Evolutionary conservation across 1,140 invertebrate species (phyloP).

Genomic region (Druon quercuslanigerum): DNA sequence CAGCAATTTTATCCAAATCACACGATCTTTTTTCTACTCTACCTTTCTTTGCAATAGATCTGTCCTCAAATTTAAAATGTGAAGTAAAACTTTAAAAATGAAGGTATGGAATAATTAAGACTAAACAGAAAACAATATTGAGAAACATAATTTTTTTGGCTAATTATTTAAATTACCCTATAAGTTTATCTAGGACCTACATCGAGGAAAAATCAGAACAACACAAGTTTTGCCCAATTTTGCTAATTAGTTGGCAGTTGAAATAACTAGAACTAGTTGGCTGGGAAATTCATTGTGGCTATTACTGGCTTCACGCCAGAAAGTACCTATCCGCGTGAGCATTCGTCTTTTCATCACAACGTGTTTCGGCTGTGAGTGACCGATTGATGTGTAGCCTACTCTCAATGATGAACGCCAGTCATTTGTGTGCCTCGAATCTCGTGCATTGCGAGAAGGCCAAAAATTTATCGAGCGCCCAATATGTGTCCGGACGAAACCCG

Average conservation of each 20-base stretch:
- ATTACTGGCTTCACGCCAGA: conserved; percentile 57
- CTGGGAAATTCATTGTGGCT: conserved; percentile 48
- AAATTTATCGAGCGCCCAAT: neutral
- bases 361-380: conserved; percentile 53
- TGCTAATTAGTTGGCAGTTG: neutral
- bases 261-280: conserved; percentile 42
- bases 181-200: no score
- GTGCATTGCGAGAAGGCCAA: conserved; percentile 12
- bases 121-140: no score
- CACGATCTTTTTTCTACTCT: neutral
- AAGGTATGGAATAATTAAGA: no score
- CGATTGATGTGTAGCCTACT: conserved; percentile 60
- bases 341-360: conserved; percentile 67
- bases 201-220: no score
- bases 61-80: neutral
- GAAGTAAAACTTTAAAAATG: no score
- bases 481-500: neutral
- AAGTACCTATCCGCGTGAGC: conserved; percentile 59
- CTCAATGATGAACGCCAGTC: conserved; percentile 60
- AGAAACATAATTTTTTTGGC: no score
- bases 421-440: conserved; percentile 59
- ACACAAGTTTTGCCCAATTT: conserved; percentile 1
- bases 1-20: neutral
- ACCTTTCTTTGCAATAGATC: neutral
- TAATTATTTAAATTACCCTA: no score